Evolutionary conservation across 2,797 vertebrate genomes (phyloP).

Genomic region (Chelidonichthys spinosus): DNA sequence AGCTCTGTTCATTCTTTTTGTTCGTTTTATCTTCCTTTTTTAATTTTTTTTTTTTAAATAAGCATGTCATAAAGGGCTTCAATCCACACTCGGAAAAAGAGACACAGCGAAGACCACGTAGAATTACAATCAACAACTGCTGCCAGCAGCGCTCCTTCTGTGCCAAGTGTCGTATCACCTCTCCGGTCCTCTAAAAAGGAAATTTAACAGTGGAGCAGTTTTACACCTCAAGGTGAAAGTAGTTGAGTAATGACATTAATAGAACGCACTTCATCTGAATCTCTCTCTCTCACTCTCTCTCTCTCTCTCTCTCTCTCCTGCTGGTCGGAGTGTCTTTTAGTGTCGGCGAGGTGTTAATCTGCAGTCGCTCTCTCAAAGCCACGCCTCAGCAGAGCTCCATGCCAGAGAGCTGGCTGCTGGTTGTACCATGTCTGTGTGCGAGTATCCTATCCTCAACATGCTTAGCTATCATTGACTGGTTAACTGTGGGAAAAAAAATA

Average conservation of each 20-base stretch:
- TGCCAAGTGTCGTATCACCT: conserved; percentile 73
- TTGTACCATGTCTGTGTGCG: conserved; percentile 41
- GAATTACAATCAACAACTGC: conserved; percentile 77
- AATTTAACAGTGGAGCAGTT: conserved; percentile 60
- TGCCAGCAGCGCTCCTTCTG: conserved; percentile 73
- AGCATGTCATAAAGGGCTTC: conserved; percentile 81
- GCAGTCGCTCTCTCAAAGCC: conserved; percentile 36
- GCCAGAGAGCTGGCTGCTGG: conserved; percentile 52
- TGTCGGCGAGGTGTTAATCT: conserved; percentile 55
- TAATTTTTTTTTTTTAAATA: conserved; percentile 29
- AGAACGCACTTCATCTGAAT: conserved; percentile 67
- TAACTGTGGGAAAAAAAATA: conserved; percentile 75
- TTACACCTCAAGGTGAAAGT: conserved; percentile 72
- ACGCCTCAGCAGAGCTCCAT: conserved; percentile 53
- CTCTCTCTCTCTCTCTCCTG: conserved; percentile 51
- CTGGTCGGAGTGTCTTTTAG: conserved; percentile 58
- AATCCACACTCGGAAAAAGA: conserved; percentile 72
- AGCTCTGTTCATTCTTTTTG: conserved; percentile 65
- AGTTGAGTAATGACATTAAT: conserved; percentile 66
- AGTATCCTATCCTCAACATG: conserved; percentile 62
- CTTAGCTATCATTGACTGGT: conserved; percentile 79
- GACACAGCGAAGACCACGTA: conserved; percentile 64
- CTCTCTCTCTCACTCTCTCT: conserved; percentile 36
- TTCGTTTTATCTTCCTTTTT: neutral
- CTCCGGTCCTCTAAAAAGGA: conserved; percentile 49